Base-by-base conservation (phyloP, 1,140 invertebrate genomes). In the Diorhabda sublineata region DNA sequence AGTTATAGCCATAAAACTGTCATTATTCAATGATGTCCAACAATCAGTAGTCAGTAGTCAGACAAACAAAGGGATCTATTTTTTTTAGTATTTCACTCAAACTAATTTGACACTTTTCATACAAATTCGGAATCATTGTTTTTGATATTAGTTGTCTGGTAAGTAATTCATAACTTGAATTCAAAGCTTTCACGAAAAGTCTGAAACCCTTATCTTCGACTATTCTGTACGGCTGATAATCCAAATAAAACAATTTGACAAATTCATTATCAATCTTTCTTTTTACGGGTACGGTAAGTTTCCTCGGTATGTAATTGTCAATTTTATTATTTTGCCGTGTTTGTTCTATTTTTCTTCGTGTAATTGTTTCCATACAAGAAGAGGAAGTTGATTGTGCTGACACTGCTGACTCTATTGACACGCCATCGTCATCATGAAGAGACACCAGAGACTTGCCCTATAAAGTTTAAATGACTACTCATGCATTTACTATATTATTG, bases 21-120 rank as follows among this genome's bases (percentile, higher is more conserved):
- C 70, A 57, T 77, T 79, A 56, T 74, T 78, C 5, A 63, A 41
- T 1, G 78, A 79, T 9, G 76, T 80, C 78, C 77, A 80, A n/a
- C 74, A 64, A 73, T 80, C 79, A 45, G 77, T 79, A 4, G 74
- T 80, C 79, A 45, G 77, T 79, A 4, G 74, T 77, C n/a, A 79
- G 11, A 66, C 70, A 78, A 3, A 77, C 60, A 56, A 7, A 56
- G 8, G 58, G 4, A 45, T 65, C 5, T 58, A 69, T 52, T 44
- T 63, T 58, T 42, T 43, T 45, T 6, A 68, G 56, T 11, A 44
- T 44, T 45, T 71, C 58, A 58, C 69, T 69, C n/a, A 42, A 47
- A 6, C 64, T 59, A 7, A 45, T 47, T 58, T 67, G 56, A 42
- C 45, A 8, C 63, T 76, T 44, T 63, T 69, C 65, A 68, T 67